Percentiles rank a stretch among this genome's conserved stretches.
Conservation (phyloP, 2,888 invertebrate species). For the Parnassius mnemosyne region DNA sequence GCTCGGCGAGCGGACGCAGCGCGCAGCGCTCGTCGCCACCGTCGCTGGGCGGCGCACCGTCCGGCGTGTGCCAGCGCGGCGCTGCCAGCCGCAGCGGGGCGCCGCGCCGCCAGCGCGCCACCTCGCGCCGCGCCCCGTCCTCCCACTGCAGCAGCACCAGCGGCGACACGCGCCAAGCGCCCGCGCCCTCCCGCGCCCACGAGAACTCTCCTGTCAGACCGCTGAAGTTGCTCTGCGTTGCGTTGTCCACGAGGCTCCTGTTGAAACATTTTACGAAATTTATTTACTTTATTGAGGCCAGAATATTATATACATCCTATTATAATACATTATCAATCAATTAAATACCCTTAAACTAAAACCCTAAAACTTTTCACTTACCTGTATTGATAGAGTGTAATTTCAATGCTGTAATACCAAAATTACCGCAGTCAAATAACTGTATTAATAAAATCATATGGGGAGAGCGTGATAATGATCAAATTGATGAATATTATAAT, state of each 20-base stretch:
- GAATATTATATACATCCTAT: too few species aligned
- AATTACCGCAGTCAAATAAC: too few species aligned
- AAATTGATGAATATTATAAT: too few species aligned
- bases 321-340: too few species aligned
- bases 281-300: too few species aligned
- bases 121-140: conserved; percentile 72
- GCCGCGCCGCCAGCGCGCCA: conserved; percentile 87
- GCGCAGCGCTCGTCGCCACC: conserved; percentile 84
- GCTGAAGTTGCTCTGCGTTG: conserved; percentile 37
- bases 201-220: conserved; percentile 59
- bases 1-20: conserved; percentile 83
- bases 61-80: conserved; percentile 83
- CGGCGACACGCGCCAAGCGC: conserved; percentile 34
- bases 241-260: conserved; percentile 33
- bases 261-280: too few species aligned
- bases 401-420: too few species aligned
- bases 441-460: too few species aligned
- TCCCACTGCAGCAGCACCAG: conserved; percentile 82
- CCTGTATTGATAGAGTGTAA: too few species aligned
- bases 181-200: conserved; percentile 42
- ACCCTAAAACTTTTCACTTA: too few species aligned
- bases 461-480: too few species aligned
- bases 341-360: too few species aligned
- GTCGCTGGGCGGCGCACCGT: conserved; percentile 83
- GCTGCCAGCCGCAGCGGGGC: conserved; percentile 86